These are phyloP conservation scores for Acanthisitta chloris DNA, from an alignment of 2,113 vertebrate species.

Conservation along the genomic window DNA sequence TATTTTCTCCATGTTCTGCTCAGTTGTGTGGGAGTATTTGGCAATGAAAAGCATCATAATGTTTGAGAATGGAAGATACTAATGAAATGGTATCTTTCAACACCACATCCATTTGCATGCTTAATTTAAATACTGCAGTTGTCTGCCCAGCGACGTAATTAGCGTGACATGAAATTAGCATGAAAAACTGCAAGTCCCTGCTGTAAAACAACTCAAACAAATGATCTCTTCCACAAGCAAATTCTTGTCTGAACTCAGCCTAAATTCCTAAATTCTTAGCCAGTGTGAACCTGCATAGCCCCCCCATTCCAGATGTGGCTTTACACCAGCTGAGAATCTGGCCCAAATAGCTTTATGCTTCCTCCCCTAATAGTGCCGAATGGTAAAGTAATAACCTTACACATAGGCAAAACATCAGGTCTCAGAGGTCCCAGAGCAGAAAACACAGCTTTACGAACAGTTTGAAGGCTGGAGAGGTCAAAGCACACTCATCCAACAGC, in stretches of 20 bases:
- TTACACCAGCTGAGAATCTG: not conserved
- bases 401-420: not conserved
- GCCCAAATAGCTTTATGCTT: not conserved
- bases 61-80: conserved; percentile 35
- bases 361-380: not conserved
- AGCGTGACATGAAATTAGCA: conserved; percentile 18
- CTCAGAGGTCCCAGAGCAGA: not conserved
- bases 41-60: not conserved
- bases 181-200: conserved; percentile 52
- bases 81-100: conserved; percentile 55
- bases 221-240: not conserved
- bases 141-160: conserved; percentile 43
- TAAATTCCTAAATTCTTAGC: not conserved
- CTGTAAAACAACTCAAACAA: not conserved
- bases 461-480: not conserved
- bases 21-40: not conserved
- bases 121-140: conserved; percentile 61
- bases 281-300: not conserved
- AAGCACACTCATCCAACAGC: not conserved
- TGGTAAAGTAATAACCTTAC: not conserved
- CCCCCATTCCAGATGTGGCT: not conserved
- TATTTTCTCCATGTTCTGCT: not conserved
- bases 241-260: not conserved
- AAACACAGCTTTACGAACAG: not conserved
- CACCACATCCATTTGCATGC: conserved; percentile 37